Evolutionary conservation across 2,113 vertebrate genomes (phyloP), one percentile per base, ranked within the genome.

Genomic region (Chaetodon trifascialis): DNA sequence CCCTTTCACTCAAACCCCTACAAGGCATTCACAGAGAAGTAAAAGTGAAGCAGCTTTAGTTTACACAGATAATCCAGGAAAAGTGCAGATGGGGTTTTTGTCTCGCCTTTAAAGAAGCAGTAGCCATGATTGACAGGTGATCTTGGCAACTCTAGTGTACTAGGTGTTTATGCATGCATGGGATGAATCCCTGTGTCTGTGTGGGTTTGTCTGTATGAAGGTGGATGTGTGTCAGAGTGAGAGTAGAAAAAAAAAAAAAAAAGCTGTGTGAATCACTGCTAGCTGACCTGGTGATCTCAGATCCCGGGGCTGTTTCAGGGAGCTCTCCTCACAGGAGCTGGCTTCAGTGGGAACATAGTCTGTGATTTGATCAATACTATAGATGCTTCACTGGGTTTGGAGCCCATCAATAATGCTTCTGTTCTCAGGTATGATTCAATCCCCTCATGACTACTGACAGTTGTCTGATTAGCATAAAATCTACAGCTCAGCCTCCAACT

Each of bases 131-230:
- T 93, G 90, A 91, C 91, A 84, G 90, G 58, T 70, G 79, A 74
- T 79, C 64, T 79, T 52, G 64, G 89, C 88, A 86, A 70, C 69
- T 67, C 55, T 79, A 52, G 76, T 80, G 65, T 75, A 80, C 73
- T 30, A 30, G 47, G 72, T 92, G 86, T 79, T 92, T 89, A 87
- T 88, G 85, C 73, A 88, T 93, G 86, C 88, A 82, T 82, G 76
- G 76, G 72, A 75, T 88, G 86, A 87, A 74, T 88, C 66, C 83
- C 62, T 36, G 44, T 59, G 63, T 87, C 65, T 89, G 83, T 86
- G 91, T 89, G 91, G 75, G 83, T 74, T 80, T 86, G 66, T 73
- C 54, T 79, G 79, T 81, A 38, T 76, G 84, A 86, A 59, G 85
- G 83, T 87, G 86, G 66, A 79, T 72, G 58, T 66, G 77, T 74